A percentile compares a stretch with the other conserved stretches of the same genome.
Conservation (phyloP, 2,888 invertebrate species). For the Rhagonycha lutea region DNA sequence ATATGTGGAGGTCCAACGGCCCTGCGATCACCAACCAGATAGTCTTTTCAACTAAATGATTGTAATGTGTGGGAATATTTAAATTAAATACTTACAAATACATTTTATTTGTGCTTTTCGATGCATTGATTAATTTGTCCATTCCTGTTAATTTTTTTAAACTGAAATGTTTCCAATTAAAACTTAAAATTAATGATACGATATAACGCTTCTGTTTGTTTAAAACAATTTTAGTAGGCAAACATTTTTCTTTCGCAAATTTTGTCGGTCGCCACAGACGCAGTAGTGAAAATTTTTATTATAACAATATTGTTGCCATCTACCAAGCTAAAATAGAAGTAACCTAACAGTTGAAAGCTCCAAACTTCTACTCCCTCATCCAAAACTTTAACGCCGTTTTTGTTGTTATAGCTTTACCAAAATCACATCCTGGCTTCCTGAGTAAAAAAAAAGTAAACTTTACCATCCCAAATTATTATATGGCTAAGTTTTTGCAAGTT, state of each 20-base stretch:
- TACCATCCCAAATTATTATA: too few species aligned
- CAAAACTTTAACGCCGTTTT: background rate
- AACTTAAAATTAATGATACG: background rate
- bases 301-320: background rate
- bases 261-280: too few species aligned
- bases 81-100: conserved; percentile 26
- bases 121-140: background rate
- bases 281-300: too few species aligned
- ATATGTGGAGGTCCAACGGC: conserved; percentile 38
- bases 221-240: background rate
- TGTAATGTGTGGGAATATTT: conserved; percentile 31
- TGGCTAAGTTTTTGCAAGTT: background rate
- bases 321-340: background rate
- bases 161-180: background rate
- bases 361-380: background rate
- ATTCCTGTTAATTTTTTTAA: background rate
- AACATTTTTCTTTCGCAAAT: background rate
- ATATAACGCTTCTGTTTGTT: background rate
- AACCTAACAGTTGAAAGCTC: background rate
- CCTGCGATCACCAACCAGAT: conserved; percentile 28
- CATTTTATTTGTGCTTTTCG: background rate
- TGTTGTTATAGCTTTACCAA: background rate
- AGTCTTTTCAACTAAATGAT: conserved; percentile 29
- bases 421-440: background rate
- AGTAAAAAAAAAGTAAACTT: background rate